Base-by-base conservation (phyloP, 2,113 vertebrate species). In the Gila orcuttii region DNA sequence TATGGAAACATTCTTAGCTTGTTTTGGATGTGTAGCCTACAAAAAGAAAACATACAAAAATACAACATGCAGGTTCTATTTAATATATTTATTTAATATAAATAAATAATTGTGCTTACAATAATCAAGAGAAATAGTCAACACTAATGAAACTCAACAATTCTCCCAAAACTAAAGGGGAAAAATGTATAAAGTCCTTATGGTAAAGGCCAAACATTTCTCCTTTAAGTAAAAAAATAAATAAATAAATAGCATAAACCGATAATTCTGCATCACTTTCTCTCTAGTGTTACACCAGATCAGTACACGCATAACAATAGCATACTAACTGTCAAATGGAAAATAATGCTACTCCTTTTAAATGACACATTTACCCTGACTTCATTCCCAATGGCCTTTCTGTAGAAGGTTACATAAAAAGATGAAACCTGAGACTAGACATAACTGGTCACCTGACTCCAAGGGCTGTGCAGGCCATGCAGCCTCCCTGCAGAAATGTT, bases 341-440 rank as follows among this genome's bases (percentile, higher is more conserved):
- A 73, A 11, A 25, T 45, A 59, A 84, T n/a, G 31, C 12, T 39
- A 11, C 69, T 84, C 9, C 55, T 76, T 28, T 62, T 62, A 76
- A 75, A 62, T 45, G 1, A 57, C 81, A 64, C 50, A 39, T 76
- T 84, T 17, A 62, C 23, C 71, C 36, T 28, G n/a, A 75, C 12
- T 23, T 71, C 10, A 47, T 71, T 55, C 33, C 28, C 47, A 69
- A 21, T 82, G 42, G n/a, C 47, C 62, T 50, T 39, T 28, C 76
- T 50, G 12, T 33, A 85, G 12, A 89, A 91, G 89, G 81, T 69
- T 69, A 84, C 86, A 90, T 74, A 28, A 81, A 87, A 33, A 80
- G 86, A 86, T 90, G 91, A 93, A 92, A 93, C 82, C 85, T 1
- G 82, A 93, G 87, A 90, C 92, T 8, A 82, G 86, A 92, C 88